These are phyloP conservation scores for Apteryx mantelli DNA, from an alignment of 2,113 vertebrate genomes.

Conservation along the genomic window DNA sequence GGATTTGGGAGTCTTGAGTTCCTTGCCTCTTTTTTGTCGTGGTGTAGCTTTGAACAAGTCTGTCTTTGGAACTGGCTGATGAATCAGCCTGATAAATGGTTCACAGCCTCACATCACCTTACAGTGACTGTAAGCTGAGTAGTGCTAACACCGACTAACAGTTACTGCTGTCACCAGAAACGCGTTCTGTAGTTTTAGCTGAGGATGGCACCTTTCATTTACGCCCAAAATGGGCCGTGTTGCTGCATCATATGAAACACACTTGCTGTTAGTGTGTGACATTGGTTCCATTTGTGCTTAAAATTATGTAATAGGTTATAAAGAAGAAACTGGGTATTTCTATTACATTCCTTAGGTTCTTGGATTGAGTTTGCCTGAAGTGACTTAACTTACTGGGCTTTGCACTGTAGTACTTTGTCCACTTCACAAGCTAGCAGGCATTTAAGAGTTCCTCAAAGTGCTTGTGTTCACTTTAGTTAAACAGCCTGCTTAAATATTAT, in stretches of 20 bases:
- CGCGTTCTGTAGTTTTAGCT: too few species aligned
- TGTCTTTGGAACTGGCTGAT: too few species aligned
- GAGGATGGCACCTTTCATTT: too few species aligned
- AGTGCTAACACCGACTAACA: too few species aligned
- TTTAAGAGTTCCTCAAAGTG: neutral
- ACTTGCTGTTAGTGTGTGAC: neutral
- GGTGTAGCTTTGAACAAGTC: too few species aligned
- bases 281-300: neutral
- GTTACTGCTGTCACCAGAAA: too few species aligned
- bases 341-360: neutral
- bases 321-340: neutral
- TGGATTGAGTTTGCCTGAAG: neutral
- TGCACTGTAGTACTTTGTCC: neutral
- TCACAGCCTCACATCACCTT: too few species aligned
- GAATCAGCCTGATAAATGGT: too few species aligned
- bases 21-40: too few species aligned
- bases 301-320: neutral
- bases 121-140: too few species aligned
- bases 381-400: neutral
- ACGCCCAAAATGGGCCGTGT: too few species aligned
- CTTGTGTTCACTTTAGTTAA: neutral
- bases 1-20: too few species aligned
- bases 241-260: neutral
- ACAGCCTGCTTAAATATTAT: neutral
- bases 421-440: neutral